These are phyloP conservation scores for Daktulosphaira vitifoliae DNA, from an alignment of 1,140 invertebrate genomes.

Conservation along the genomic window DNA sequence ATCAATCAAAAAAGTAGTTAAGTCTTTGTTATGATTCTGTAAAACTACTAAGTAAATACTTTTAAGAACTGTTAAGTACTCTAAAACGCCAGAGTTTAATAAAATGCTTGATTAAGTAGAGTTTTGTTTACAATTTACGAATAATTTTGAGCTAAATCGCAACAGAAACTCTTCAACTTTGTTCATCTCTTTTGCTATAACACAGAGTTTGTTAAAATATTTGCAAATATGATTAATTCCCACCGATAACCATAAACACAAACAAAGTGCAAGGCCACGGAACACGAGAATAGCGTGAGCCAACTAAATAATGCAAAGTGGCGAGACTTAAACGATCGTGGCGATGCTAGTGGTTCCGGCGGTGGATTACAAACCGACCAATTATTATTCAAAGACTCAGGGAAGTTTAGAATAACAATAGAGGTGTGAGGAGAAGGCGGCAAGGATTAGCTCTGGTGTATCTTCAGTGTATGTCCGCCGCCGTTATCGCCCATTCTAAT, in stretches of 20 bases:
- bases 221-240: neutral
- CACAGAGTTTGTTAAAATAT: neutral
- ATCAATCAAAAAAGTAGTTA: too few species aligned
- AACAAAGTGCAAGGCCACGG: neutral
- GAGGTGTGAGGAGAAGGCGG: too few species aligned
- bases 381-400: slow-evolving; percentile 28
- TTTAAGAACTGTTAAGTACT: too few species aligned
- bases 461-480: neutral
- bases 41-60: too few species aligned
- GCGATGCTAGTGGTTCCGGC: neutral
- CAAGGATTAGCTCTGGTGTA: slow-evolving; percentile 10
- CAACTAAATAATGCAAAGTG: slow-evolving; percentile 33
- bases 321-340: slow-evolving; percentile 24
- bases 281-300: neutral
- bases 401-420: too few species aligned
- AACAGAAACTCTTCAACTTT: too few species aligned
- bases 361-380: slow-evolving; percentile 13
- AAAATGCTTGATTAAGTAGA: too few species aligned
- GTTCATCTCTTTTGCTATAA: too few species aligned
- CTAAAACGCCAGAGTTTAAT: too few species aligned
- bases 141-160: too few species aligned
- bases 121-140: too few species aligned
- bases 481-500: slow-evolving; percentile 3
- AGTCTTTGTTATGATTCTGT: too few species aligned
- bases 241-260: slow-evolving; percentile 10